Conservation (phyloP, 2,797 vertebrate genomes). For the Philypnodon macrostomus region DNA sequence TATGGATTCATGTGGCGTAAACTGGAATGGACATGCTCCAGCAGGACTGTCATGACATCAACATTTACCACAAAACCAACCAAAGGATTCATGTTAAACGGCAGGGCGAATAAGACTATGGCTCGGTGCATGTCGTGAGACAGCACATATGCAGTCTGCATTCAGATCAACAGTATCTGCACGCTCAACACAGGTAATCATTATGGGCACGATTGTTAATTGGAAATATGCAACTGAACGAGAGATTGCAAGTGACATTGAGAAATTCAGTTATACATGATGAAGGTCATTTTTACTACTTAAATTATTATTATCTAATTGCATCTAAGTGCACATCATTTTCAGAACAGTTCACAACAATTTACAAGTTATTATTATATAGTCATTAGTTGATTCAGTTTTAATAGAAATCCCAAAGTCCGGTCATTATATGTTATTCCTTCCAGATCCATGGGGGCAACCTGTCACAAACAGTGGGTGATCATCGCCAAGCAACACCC, state of each 20-base stretch:
- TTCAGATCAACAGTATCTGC: slow-evolving; percentile 24
- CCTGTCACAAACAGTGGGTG: no score
- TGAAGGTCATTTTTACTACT: no score
- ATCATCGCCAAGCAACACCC: no score
- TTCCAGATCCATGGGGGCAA: no score
- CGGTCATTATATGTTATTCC: no score
- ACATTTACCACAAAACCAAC: slow-evolving; percentile 43
- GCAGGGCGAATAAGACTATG: slow-evolving; percentile 21
- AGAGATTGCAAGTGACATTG: neutral
- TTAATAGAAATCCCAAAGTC: no score
- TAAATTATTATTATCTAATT: no score
- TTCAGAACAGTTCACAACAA: no score
- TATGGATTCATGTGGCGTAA: slow-evolving; percentile 52
- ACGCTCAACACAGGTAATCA: neutral
- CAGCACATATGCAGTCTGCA: slow-evolving; percentile 28
- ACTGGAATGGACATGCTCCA: slow-evolving; percentile 54
- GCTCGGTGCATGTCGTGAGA: slow-evolving; percentile 45
- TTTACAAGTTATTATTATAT: no score
- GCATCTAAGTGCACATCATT: no score
- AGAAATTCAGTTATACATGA: neutral
- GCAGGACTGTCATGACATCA: slow-evolving; percentile 58
- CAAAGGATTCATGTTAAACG: slow-evolving; percentile 27
- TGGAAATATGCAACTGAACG: neutral
- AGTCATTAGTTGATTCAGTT: no score
- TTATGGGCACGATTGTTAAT: no score